Conservation (phyloP, 2,113 vertebrate genomes). For the Oncorhynchus kisutch region DNA sequence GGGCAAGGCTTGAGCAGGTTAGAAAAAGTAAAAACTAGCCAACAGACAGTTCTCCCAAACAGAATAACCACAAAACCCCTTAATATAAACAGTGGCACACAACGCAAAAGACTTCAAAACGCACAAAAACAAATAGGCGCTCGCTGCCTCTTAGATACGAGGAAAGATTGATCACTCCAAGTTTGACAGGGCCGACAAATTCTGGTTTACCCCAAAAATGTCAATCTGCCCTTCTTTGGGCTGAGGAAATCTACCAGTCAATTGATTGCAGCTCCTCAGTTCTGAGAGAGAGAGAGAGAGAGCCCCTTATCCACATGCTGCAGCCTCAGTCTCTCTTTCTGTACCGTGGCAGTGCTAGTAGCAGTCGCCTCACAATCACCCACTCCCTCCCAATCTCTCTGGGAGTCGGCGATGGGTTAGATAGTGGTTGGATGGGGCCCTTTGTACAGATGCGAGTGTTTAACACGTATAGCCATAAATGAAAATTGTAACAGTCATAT, state of each 20-base stretch:
- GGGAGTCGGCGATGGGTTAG: no score
- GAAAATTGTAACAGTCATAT: slow-evolving; percentile 12
- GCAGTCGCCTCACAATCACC: slow-evolving; percentile 36
- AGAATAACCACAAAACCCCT: slow-evolving; percentile 12
- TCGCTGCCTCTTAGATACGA: slow-evolving; percentile 25
- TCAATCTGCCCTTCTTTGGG: slow-evolving; percentile 57
- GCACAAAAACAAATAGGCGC: slow-evolving; percentile 7
- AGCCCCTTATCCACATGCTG: slow-evolving; percentile 65
- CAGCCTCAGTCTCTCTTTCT: slow-evolving; percentile 58
- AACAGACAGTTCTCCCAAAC: slow-evolving; percentile 9
- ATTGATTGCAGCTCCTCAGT: slow-evolving; percentile 62
- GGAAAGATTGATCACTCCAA: slow-evolving; percentile 23
- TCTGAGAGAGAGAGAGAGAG: slow-evolving; percentile 43
- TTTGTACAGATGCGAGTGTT: slow-evolving; percentile 18
- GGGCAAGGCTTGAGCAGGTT: neutral
- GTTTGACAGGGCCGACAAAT: slow-evolving; percentile 59
- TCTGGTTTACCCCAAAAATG: slow-evolving; percentile 69
- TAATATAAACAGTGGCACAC: slow-evolving; percentile 12
- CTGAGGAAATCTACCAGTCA: slow-evolving; percentile 58
- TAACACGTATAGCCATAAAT: slow-evolving; percentile 16
- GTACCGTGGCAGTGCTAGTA: slow-evolving; percentile 14
- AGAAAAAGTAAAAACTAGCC: neutral
- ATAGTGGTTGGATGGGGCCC: slow-evolving; percentile 34
- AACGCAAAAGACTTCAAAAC: slow-evolving; percentile 26
- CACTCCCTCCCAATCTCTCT: slow-evolving; percentile 6